These are phyloP conservation scores for Anniella stebbinsi DNA, from an alignment of 2,797 vertebrate genomes.

Conservation along the genomic window DNA sequence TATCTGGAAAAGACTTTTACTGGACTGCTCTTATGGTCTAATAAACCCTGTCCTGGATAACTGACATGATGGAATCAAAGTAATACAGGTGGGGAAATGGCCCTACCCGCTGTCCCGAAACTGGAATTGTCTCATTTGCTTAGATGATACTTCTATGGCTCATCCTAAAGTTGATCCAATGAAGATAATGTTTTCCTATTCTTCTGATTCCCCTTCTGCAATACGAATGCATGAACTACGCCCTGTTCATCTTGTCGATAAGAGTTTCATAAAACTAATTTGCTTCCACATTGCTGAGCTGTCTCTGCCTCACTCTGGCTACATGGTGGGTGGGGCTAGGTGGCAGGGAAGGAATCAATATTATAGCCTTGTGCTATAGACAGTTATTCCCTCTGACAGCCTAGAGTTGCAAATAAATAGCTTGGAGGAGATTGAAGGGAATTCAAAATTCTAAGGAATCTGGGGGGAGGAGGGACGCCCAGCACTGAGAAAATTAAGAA, in stretches of 20 bases:
- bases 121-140: conserved; percentile 17
- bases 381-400: neutral
- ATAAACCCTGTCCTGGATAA: neutral
- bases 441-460: neutral
- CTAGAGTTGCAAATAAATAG: conserved; percentile 14
- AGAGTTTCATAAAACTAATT: neutral
- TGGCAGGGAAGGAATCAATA: neutral
- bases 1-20: neutral
- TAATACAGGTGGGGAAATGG: neutral
- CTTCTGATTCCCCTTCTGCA: conserved; percentile 24
- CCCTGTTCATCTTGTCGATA: neutral
- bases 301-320: neutral
- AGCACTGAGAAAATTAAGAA: neutral
- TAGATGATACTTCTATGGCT: conserved; percentile 23
- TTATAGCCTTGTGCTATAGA: neutral
- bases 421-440: neutral
- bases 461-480: neutral
- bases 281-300: conserved; percentile 9
- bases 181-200: neutral
- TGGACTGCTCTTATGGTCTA: neutral
- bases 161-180: conserved; percentile 28
- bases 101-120: conserved; percentile 8
- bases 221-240: conserved; percentile 1
- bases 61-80: conserved; percentile 8
- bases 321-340: neutral